Evolutionary conservation across 2,113 vertebrate genomes (phyloP), one percentile per base, ranked within the genome.

Genomic region (Anhinga rufa): DNA sequence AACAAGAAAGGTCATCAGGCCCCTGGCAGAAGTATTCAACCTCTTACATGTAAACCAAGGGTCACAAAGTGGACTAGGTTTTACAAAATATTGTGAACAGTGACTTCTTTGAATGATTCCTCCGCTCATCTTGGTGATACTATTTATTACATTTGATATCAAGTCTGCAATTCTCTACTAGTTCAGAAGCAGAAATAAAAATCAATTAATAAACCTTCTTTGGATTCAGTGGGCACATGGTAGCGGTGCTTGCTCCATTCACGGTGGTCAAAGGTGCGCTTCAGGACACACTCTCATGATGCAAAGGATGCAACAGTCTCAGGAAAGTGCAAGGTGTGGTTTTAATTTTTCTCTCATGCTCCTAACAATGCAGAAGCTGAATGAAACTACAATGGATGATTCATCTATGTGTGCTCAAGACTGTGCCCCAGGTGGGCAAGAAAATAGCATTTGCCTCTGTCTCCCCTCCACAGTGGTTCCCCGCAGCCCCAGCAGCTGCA

Each of bases 1-100:
- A 48, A 57, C 68, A 89, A 82, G 78, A 81, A 88, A 90, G 89
- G 92, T 87, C 92, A 89, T 62, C 69, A 62, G 84, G 74, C 94
- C 86, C 55, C 62, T 31, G 72, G 89, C 83, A 91, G 46, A 80
- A 94, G 40, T 38, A 80, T 55, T 82, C 94, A 92, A 64, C 82
- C 60, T 84, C 82, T 71, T 74, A 62, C 51, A 46, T 68, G 28
- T 58, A 92, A 78, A 75, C 34, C 55, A 66, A 57, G 61, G 34
- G 66, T 74, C 49, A 86, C 12, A 29, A 60, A 82, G 80, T 65
- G 54, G 90, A 86, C 90, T 48, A 79, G 31, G 31, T 64, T 90
- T 84, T 64, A 87, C 36, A 79, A 86, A 90, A 88, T 42, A 52
- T 9, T 7, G 0, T 65, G n/a, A 86, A 44, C 17, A 40, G 46